Percentiles rank a stretch among this genome's conserved stretches.
These are phyloP conservation scores for Malurus leucopterus DNA, from an alignment of 2,797 vertebrate genomes.

Conservation along the genomic window DNA sequence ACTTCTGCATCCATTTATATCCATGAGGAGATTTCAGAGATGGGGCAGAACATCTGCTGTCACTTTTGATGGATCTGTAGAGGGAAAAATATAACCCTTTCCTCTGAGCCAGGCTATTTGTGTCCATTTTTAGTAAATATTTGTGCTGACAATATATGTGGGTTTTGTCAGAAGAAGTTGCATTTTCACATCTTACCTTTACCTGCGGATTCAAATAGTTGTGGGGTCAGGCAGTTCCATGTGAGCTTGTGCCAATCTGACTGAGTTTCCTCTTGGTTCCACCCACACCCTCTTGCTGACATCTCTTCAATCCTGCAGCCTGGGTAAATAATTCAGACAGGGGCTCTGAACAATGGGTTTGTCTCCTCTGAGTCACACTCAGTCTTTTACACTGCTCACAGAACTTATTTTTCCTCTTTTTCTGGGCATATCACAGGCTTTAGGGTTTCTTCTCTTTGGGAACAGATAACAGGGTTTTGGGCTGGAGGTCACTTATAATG, in stretches of 20 bases:
- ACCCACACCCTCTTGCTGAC: neutral
- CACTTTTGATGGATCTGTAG: neutral
- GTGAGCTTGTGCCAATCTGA: neutral
- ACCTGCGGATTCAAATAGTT: neutral
- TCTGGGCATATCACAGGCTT: neutral
- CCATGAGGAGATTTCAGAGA: neutral
- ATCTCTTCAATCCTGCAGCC: neutral
- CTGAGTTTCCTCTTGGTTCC: neutral
- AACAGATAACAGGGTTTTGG: neutral
- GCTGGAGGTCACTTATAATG: neutral
- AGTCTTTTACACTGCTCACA: neutral
- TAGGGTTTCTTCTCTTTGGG: neutral
- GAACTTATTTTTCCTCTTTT: neutral
- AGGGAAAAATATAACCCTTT: accelerated
- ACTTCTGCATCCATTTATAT: neutral
- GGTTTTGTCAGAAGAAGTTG: neutral
- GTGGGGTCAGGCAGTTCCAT: neutral
- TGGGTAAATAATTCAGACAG: neutral
- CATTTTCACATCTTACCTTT: neutral
- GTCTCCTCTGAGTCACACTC: neutral
- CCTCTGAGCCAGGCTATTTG: neutral
- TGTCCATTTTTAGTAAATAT: neutral
- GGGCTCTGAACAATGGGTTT: neutral
- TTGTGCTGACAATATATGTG: neutral
- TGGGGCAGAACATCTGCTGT: neutral